Base-by-base conservation (phyloP, 2,797 vertebrate genomes). In the Urocyon cinereoargenteus region DNA sequence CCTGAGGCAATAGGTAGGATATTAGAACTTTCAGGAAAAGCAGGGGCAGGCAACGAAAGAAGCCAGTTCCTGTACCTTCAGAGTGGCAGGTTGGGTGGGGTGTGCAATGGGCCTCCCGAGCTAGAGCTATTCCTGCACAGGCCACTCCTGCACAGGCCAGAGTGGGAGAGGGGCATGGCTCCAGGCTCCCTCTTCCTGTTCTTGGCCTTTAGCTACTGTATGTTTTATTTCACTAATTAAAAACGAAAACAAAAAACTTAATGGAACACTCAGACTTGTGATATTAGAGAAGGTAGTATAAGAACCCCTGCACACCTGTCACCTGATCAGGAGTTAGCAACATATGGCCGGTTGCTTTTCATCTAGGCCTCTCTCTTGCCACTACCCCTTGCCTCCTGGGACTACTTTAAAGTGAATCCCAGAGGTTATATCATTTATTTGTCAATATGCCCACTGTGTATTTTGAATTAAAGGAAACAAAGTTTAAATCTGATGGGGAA, bases 391-490 rank as follows among this genome's bases (percentile, higher is more conserved):
- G 16, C 51, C 75, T 96, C 36, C 13, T 24, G 68, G 51, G 53
- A 21, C 59, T 81, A 92, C 95, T 86, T 91, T 83, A 79, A 70
- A 91, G 57, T 31, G 81, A 21, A 87, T 49, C 40, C 13, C 40
- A 62, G 49, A 45, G 18, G n/a, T 77, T 92, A 9, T 61, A 53
- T 68, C 24, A 36, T 93, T 96, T 79, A 26, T 31, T 87, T 92
- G 49, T 78, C 49, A 89, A 0, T 75, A 15, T 85, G 90, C 83
- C 78, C 83, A 11, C 31, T 90, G 1, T 61, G 21, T 34, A 4
- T 82, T 94, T 92, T 92, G 66, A 94, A 82, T 18, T 75, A 91
- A 84, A 61, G 45, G 36, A 90, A 95, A 91, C 28, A 78, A 86
- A 51, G 64, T 83, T 97, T 82, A 68, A 31, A n/a, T 96, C 21